Evolutionary conservation across 2,113 vertebrate species (phyloP).

Genomic region (Pomatorhinus ruficollis): DNA sequence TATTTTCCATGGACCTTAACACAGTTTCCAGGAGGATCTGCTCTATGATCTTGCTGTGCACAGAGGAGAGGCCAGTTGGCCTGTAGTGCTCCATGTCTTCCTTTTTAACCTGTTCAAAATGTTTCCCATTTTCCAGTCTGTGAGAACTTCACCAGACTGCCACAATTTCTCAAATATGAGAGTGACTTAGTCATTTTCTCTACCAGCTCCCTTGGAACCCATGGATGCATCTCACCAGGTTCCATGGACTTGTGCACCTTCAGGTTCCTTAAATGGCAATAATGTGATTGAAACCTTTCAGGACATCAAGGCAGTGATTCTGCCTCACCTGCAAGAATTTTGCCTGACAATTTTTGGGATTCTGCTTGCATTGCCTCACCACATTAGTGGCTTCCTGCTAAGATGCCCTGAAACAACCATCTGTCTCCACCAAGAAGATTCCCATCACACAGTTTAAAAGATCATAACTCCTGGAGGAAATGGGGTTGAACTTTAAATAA

Average conservation of each 20-base stretch:
- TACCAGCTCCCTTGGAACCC: not conserved
- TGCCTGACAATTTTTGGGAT: not conserved
- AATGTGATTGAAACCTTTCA: not conserved
- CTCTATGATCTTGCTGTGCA: not conserved
- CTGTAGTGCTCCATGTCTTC: not conserved
- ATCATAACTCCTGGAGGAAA: not conserved
- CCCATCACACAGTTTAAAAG: not conserved
- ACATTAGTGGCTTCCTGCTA: not conserved
- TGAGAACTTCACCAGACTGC: not conserved
- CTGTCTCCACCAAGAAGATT: not conserved
- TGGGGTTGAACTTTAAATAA: slow-evolving; percentile 11
- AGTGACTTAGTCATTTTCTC: not conserved
- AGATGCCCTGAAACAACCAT: slow-evolving; percentile 36
- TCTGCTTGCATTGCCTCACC: not conserved
- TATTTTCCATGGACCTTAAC: not conserved
- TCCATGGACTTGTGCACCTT: not conserved
- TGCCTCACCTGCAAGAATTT: not conserved
- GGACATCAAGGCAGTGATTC: not conserved
- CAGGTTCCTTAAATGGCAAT: not conserved
- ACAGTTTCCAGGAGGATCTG: not conserved
- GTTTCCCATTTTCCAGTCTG: not conserved
- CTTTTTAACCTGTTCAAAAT: not conserved
- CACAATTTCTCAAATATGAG: not conserved
- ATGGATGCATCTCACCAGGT: not conserved
- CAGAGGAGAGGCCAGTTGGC: not conserved